phyloP scores from a whole-genome alignment of 64 coral and sea anemone species.

The Stichodactyla mertensii region DNA sequence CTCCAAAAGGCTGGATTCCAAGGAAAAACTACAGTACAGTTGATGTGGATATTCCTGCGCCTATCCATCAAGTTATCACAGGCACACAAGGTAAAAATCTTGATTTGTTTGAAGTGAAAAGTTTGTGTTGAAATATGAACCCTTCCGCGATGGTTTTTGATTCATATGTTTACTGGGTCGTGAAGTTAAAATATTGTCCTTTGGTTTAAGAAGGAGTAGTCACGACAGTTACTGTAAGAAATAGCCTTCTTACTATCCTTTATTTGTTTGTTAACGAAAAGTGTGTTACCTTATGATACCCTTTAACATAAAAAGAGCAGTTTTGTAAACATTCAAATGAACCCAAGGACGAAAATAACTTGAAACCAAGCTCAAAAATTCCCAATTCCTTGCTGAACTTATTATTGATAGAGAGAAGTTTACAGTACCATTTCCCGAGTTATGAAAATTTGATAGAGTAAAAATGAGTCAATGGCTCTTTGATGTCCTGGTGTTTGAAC shows the following conservation, averaged over 20 bases:
- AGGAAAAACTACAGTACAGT: conserved; percentile 68
- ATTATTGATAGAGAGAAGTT: background rate
- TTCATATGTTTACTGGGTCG: background rate
- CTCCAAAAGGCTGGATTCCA: conserved; percentile 92
- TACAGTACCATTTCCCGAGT: background rate
- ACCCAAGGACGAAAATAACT: background rate
- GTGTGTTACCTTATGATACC: background rate
- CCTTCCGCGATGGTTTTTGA: background rate
- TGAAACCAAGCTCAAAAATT: background rate
- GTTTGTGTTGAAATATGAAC: background rate
- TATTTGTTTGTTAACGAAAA: background rate
- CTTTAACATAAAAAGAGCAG: too few species aligned
- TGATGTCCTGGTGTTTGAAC: background rate
- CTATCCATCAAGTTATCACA: conserved; percentile 89
- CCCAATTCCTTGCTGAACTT: background rate
- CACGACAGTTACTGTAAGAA: too few species aligned
- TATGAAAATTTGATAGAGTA: background rate
- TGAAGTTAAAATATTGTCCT: background rate
- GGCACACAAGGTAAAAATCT: conserved; percentile 79
- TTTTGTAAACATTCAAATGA: background rate
- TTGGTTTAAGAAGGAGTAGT: too few species aligned
- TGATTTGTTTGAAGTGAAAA: background rate
- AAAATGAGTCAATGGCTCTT: background rate
- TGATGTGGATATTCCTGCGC: conserved; percentile 75
- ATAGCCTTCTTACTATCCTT: too few species aligned